Evolutionary conservation across 1,140 invertebrate genomes (phyloP).

Genomic region (Cotesia glomerata): DNA sequence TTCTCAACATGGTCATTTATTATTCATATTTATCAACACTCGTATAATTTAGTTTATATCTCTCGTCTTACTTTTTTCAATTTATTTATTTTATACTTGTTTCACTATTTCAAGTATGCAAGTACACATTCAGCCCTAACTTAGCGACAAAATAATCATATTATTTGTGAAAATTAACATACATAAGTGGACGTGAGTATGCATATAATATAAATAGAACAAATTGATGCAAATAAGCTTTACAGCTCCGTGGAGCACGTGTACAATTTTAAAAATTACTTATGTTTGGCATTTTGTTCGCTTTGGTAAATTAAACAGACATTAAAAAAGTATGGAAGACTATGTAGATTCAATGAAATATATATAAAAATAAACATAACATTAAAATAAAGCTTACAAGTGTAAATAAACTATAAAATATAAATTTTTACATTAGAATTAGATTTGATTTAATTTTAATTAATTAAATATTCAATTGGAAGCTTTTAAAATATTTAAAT

Average conservation of each 20-base stretch:
- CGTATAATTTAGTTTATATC: neutral
- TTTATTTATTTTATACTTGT: neutral
- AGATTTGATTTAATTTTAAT: constrained; percentile 21
- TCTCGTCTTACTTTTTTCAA: too few relatives aligned
- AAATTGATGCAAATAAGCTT: neutral
- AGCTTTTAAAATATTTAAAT: constrained; percentile 41
- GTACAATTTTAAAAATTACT: neutral
- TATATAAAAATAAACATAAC: neutral
- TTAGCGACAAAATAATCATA: neutral
- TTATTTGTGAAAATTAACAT: neutral
- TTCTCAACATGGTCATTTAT: constrained; percentile 2
- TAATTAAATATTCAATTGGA: neutral
- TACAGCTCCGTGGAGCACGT: neutral
- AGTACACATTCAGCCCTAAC: neutral
- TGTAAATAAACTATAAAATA: neutral
- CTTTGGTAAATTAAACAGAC: too few relatives aligned
- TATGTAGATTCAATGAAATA: neutral
- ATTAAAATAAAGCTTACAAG: neutral
- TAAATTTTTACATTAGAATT: neutral
- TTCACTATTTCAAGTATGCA: neutral
- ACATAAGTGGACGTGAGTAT: constrained; percentile 1
- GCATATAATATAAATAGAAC: constrained; percentile 1
- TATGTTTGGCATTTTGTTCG: too few relatives aligned
- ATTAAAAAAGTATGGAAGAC: neutral
- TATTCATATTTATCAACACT: neutral